phyloP scores from a whole-genome alignment of 2,113 vertebrate genomes.

The Pampusana beccarii region DNA sequence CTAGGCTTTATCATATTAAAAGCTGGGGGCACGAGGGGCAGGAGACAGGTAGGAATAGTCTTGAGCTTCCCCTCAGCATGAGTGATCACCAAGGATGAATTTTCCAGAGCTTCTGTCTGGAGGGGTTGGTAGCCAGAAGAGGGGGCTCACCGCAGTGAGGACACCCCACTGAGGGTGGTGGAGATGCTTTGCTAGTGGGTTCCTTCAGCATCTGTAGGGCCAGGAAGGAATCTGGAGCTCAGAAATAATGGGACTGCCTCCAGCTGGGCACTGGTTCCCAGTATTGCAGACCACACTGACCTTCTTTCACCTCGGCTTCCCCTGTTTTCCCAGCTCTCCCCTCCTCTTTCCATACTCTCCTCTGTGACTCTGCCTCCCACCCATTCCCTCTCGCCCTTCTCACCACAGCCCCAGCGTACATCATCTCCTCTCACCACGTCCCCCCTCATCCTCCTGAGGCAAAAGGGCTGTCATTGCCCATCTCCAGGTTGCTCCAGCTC shows the following conservation, averaged over 20 bases:
- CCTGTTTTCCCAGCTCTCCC: neutral
- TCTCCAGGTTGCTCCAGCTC: neutral
- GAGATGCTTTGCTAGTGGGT: neutral
- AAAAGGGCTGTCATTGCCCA: neutral
- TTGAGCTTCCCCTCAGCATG: neutral
- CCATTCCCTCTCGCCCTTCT: neutral
- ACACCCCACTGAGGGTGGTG: neutral
- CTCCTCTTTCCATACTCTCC: neutral
- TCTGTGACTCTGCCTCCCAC: neutral
- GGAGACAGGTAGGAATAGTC: neutral
- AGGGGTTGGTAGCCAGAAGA: neutral
- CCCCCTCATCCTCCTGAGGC: neutral
- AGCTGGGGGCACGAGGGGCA: neutral
- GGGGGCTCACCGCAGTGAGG: neutral
- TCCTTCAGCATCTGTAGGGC: neutral
- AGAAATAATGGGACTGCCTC: neutral
- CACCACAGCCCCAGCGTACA: neutral
- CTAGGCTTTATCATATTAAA: neutral
- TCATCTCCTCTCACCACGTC: neutral
- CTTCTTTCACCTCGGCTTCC: neutral
- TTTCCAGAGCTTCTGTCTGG: neutral
- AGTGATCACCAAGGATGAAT: neutral
- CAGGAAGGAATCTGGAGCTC: neutral
- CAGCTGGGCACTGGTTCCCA: neutral
- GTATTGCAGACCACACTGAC: neutral